phyloP scores from a whole-genome alignment of 2,888 invertebrate genomes.

The Noctua janthina region DNA sequence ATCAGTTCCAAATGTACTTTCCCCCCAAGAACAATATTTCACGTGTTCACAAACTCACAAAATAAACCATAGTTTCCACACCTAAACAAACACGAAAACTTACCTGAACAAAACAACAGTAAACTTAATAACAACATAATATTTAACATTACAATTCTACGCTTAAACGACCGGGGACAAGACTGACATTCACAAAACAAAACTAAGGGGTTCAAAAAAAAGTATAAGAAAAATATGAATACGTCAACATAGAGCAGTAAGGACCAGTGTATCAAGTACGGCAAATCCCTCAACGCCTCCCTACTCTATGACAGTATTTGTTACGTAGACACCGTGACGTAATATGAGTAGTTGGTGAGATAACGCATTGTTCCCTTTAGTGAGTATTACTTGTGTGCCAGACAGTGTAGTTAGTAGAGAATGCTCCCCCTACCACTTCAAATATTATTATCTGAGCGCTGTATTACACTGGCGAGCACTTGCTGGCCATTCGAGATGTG shows the following conservation, averaged over 20 bases:
- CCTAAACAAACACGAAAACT: conserved; percentile 45
- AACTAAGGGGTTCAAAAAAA: conserved; percentile 52
- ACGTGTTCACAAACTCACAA: conserved; percentile 7
- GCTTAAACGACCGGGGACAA: conserved; percentile 41
- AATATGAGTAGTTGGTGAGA: conserved; percentile 67
- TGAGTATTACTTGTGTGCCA: conserved; percentile 81
- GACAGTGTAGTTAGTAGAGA: conserved; percentile 63
- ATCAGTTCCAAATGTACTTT: neutral
- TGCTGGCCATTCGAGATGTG: conserved; percentile 37
- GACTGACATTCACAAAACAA: conserved; percentile 50
- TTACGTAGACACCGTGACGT: conserved; percentile 65
- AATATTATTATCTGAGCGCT: conserved; percentile 70
- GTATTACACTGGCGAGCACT: conserved; percentile 34
- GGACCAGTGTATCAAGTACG: conserved; percentile 39
- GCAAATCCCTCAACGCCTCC: conserved; percentile 52
- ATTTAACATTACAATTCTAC: conserved; percentile 46
- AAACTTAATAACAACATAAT: conserved; percentile 32
- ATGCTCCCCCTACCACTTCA: conserved; percentile 77
- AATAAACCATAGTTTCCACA: neutral
- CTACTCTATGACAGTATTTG: conserved; percentile 62
- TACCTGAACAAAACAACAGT: conserved; percentile 34
- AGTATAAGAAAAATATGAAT: conserved; percentile 60
- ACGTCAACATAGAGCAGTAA: conserved; percentile 46
- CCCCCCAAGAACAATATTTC: conserved; percentile 1
- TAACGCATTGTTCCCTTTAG: conserved; percentile 73